Evolutionary conservation across 2,113 vertebrate genomes (phyloP), one percentile per base, ranked within the genome.

Genomic region (Balaeniceps rex): DNA sequence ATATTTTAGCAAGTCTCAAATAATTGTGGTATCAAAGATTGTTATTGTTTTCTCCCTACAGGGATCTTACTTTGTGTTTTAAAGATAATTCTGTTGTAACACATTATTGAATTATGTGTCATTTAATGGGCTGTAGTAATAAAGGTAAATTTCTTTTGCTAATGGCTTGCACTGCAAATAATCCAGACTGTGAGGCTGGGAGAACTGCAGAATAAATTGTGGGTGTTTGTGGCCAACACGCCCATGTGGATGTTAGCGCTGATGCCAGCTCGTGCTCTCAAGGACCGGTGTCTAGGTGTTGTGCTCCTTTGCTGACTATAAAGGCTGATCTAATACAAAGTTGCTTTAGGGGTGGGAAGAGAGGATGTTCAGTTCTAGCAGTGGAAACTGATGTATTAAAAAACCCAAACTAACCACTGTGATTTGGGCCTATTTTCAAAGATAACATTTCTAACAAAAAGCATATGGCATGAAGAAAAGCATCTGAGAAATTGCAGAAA

Each of bases 51-150:
- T 88, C 10, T 68, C 83, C 60, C 80, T 70, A 63, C 16, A 18
- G 76, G 46, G 51, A 68, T 54, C 54, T 90, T 64, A 5, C 24
- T 87, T 94, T 22, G 79, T 83, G 31, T 71, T 94, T 94, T 94
- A 94, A 91, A 88, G 88, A 66, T 57, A 91, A 78, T 86, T 92
- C 76, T 94, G 51, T 94, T 83, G 80, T 88, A 94, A 93, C 46
- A 54, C 9, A 6, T 86, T 93, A 66, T 10, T 57, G 64, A 86
- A 70, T 94, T 83, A 42, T 34, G 25, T 83, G 57, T 33, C 72
- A 33, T 31, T 95, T 91, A 78, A 66, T 76, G 55, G 76, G 69
- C 72, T 83, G 25, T 65, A 21, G 38, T 46, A 77, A 55, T 92
- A 83, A 76, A 66, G 38, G 22, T n/a, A 52, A 77, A 74, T 66